Base-by-base conservation (phyloP, 2,113 vertebrate species). In the Phrynocephalus versicolor region DNA sequence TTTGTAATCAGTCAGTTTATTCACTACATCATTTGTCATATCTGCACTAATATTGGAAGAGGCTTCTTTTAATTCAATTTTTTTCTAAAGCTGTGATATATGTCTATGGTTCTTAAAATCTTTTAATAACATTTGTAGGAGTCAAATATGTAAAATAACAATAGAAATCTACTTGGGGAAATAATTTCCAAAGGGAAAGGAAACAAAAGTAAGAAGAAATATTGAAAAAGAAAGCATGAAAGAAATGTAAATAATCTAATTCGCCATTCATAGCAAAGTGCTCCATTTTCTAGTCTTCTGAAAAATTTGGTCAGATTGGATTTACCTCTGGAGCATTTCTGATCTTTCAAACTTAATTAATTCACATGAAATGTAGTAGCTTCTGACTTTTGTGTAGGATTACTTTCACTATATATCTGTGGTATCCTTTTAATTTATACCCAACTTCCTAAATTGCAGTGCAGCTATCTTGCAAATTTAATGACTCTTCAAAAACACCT, bases 51-150 rank as follows among this genome's bases (percentile, higher is more conserved):
- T n/a, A n/a, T n/a, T n/a, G n/a, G n/a, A n/a, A n/a, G n/a, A n/a
- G n/a, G n/a, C n/a, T 3, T 55, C n/a, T 78, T 21, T 65, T 25
- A 6, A 7, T 73, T 39, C 12, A 16, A 23, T 37, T 69, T 81
- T 84, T 81, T 75, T 33, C 85, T 14, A 88, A 35, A 85, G 78
- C 79, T 21, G 41, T 89, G 89, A 51, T 37, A 15, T 39, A 27
- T 33, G 69, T 19, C 19, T 30, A 62, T 33, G 16, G 14, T 39
- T 25, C 12, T 85, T 71, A 37, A 33, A 89, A 51, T 65, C n/a
- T 92, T 92, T 91, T 5, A 76, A 76, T 90, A 51, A 93, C 3
- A 74, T 88, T 90, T 87, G 81, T 84, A 81, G 91, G 91, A 87
- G 86, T 16, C 84, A 10, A 81, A 58, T 89, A 84, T 73, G 88